These are phyloP conservation scores for Drosophila insularis DNA, from an alignment of 1,140 invertebrate species.

Conservation along the genomic window DNA sequence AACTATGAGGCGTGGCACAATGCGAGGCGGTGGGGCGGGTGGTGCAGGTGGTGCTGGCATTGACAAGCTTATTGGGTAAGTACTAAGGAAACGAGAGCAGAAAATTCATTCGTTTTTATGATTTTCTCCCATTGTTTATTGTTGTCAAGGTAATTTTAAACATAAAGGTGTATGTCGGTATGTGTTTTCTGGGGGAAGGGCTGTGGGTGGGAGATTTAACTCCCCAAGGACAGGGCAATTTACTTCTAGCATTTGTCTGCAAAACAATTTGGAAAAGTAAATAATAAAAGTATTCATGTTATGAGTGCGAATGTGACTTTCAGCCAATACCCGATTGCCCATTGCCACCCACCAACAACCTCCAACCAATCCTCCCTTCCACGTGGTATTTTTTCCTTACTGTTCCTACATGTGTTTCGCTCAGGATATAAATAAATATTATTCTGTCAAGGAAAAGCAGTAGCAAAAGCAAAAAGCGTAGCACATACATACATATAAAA, in stretches of 20 bases:
- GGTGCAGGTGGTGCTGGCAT: conserved; percentile 35
- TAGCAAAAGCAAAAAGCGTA: conserved; percentile 13
- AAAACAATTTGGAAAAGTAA: conserved; percentile 71
- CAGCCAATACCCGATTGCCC: neutral
- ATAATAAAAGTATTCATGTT: conserved; percentile 69
- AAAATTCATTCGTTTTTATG: conserved; percentile 72
- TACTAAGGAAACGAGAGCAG: conserved; percentile 14
- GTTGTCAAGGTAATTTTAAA: conserved; percentile 54
- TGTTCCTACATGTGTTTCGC: conserved; percentile 1
- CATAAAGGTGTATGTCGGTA: conserved; percentile 33
- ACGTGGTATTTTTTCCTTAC: neutral
- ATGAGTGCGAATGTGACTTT: conserved; percentile 15
- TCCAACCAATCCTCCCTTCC: neutral
- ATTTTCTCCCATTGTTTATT: conserved; percentile 57
- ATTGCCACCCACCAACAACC: conserved; percentile 9
- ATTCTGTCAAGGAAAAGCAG: conserved; percentile 5
- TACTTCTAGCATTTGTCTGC: conserved; percentile 47
- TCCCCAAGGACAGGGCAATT: conserved; percentile 59
- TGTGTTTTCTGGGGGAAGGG: neutral
- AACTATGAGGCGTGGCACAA: conserved; percentile 71
- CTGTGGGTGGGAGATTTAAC: conserved; percentile 14
- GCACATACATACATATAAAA: conserved; percentile 28
- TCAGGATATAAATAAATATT: conserved; percentile 58
- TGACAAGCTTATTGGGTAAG: conserved; percentile 72
- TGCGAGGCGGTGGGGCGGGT: conserved; percentile 8